phyloP scores from a whole-genome alignment of 2,797 vertebrate species.

The Clarias platycephalus region DNA sequence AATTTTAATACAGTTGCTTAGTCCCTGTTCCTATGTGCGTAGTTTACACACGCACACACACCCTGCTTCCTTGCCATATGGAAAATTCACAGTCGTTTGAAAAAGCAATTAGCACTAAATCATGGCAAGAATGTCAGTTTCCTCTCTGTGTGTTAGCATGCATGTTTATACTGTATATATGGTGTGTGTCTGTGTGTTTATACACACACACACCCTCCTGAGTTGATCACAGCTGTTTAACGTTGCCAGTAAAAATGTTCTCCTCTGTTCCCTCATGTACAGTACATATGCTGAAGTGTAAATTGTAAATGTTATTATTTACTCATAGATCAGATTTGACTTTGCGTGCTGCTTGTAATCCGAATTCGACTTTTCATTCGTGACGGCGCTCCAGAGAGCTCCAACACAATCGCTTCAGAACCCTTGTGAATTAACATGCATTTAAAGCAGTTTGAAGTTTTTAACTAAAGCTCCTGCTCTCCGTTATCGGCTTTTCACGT shows the following conservation, averaged over 20 bases:
- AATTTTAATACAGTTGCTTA: conserved; percentile 7
- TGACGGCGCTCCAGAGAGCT: not conserved
- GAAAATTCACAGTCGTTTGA: not conserved
- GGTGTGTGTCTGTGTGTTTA: not conserved
- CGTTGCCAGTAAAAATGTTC: not conserved
- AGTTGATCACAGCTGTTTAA: not conserved
- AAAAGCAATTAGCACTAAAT: not conserved
- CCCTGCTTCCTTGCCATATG: not conserved
- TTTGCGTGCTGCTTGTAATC: not conserved
- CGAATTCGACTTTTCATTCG: not conserved
- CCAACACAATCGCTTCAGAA: not conserved
- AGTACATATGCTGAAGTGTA: not conserved
- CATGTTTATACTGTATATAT: not conserved
- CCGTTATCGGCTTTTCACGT: not conserved
- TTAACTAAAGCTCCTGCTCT: conserved; percentile 13
- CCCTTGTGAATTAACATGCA: not conserved
- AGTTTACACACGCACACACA: not conserved
- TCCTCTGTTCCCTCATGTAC: not conserved
- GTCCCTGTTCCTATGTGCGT: no score
- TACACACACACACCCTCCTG: not conserved
- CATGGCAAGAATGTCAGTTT: not conserved
- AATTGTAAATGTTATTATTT: not conserved
- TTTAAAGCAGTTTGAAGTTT: conserved; percentile 8
- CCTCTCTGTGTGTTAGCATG: not conserved
- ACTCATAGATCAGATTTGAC: not conserved